A percentile compares a stretch with the other conserved stretches of the same genome.
These are phyloP conservation scores for Manis pentadactyla DNA, from an alignment of 2,797 vertebrate genomes.

Conservation along the genomic window DNA sequence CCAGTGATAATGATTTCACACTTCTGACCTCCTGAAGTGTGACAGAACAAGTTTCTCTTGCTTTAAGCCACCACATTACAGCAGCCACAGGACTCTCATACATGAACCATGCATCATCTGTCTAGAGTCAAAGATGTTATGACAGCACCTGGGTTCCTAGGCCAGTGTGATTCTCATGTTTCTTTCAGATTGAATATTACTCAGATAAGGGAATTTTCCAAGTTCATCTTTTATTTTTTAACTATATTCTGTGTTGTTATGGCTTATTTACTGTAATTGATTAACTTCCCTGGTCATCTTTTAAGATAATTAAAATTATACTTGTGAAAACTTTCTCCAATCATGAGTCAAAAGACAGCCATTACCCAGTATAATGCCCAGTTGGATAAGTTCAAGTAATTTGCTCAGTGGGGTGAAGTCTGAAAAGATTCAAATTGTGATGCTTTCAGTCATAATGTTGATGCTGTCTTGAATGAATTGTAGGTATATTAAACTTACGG, in stretches of 20 bases:
- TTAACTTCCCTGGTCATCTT: constrained; percentile 1
- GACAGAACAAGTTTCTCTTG: not conserved
- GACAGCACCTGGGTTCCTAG: not conserved
- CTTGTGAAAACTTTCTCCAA: not conserved
- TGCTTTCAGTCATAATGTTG: not conserved
- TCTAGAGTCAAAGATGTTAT: not conserved
- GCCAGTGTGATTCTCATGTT: not conserved
- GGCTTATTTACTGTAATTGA: not conserved
- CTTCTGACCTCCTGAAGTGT: not conserved
- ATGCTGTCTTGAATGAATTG: not conserved
- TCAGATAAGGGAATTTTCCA: not conserved
- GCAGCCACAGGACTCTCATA: not conserved
- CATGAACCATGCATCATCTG: not conserved
- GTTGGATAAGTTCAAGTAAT: constrained; percentile 15
- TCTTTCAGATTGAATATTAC: constrained; percentile 40
- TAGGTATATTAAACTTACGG: not conserved
- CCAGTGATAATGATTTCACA: not conserved
- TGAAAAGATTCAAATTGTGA: constrained; percentile 30
- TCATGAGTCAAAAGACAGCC: not conserved
- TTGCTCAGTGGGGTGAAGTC: not conserved
- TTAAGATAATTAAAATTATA: constrained; percentile 33
- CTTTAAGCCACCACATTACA: not conserved
- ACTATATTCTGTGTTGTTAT: not conserved
- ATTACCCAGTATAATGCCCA: not conserved
- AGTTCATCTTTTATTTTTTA: not conserved